Evolutionary conservation across 2,797 vertebrate genomes (phyloP).

Genomic region (Pseudocheirus occidentalis): DNA sequence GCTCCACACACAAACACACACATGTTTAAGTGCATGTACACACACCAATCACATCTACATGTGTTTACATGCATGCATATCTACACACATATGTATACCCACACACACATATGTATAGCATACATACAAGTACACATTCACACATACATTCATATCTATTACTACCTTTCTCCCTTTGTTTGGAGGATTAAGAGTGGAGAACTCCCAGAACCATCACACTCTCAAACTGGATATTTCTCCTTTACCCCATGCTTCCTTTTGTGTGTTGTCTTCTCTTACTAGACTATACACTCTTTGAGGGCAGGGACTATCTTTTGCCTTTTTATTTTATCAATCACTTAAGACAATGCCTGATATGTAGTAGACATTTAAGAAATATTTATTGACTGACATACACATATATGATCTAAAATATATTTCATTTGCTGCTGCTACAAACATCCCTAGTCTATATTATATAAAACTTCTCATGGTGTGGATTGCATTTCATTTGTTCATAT

Average conservation of each 20-base stretch:
- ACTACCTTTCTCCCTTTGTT: neutral
- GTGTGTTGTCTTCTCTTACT: neutral
- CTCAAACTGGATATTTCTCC: neutral
- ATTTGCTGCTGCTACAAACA: neutral
- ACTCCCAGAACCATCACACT: neutral
- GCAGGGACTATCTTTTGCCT: neutral
- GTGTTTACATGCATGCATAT: neutral
- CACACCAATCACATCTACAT: neutral
- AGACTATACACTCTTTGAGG: neutral
- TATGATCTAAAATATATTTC: neutral
- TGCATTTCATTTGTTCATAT: neutral
- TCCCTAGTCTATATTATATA: neutral
- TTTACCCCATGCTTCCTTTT: neutral
- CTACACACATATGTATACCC: accelerated
- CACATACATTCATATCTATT: neutral
- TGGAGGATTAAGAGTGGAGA: neutral
- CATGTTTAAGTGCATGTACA: neutral
- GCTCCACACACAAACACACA: too few species aligned
- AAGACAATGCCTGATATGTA: neutral
- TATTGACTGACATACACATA: neutral
- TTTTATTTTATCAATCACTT: neutral
- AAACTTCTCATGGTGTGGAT: neutral
- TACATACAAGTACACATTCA: neutral
- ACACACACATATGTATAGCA: neutral
- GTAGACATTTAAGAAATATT: neutral